Percentiles rank a stretch among this genome's conserved stretches.
These are phyloP conservation scores for Polypterus senegalus DNA, from an alignment of 2,113 vertebrate species.

Conservation along the genomic window DNA sequence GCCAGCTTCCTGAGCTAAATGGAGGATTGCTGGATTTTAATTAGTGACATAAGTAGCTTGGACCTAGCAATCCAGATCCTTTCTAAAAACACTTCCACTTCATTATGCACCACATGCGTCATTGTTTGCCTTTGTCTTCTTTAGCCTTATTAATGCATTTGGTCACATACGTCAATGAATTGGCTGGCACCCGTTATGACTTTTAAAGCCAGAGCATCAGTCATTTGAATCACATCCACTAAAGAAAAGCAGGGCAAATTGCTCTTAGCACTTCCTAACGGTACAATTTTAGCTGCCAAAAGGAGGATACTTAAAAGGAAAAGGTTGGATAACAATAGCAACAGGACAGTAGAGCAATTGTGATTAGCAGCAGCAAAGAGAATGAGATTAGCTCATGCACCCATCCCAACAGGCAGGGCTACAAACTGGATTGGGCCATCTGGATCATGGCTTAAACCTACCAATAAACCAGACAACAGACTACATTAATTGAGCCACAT, in stretches of 20 bases:
- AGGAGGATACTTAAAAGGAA: constrained; percentile 17
- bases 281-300: constrained; percentile 22
- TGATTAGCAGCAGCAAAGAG: constrained; percentile 21
- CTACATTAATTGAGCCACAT: too few species aligned
- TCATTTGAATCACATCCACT: constrained; percentile 43
- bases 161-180: constrained; percentile 53
- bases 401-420: too few species aligned
- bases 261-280: constrained; percentile 23
- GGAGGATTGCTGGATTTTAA: constrained; percentile 57
- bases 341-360: constrained; percentile 38
- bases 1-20: constrained; percentile 52
- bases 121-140: constrained; percentile 49
- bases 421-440: too few species aligned
- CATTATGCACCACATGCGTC: constrained; percentile 58
- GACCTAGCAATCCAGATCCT: constrained; percentile 48
- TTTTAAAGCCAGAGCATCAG: constrained; percentile 34
- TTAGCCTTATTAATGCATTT: constrained; percentile 63
- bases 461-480: too few species aligned
- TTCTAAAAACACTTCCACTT: constrained; percentile 41
- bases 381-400: too few species aligned
- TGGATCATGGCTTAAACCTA: too few species aligned
- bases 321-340: constrained; percentile 16
- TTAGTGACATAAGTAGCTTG: constrained; percentile 50
- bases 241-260: constrained; percentile 34
- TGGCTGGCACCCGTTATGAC: constrained; percentile 39